Base-by-base conservation (phyloP, 1,140 invertebrate genomes). In the Nomia melanderi region DNA sequence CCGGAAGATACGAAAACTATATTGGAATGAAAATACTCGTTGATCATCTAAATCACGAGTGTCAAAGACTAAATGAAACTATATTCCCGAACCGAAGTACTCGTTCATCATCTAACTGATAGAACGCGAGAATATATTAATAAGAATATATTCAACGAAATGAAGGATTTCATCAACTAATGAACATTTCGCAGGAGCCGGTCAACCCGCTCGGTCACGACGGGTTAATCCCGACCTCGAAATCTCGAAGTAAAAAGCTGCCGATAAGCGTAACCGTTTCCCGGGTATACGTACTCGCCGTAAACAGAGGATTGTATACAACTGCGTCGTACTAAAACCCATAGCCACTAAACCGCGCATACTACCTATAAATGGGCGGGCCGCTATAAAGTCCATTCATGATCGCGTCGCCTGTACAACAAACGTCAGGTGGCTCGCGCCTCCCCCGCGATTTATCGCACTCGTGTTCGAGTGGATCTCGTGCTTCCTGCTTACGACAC, bases 361-460 rank as follows among this genome's bases (percentile, higher is more conserved):
- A 84, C 79, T 79, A 85, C 83, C 81, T 87, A 85, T 83, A 86
- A 83, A 83, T 87, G 83, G 83, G 70, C 67, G 84, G 77, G 78
- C 79, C 80, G 85, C 87, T 85, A 88, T 88, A 88, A 88, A 88
- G 82, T 86, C 87, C 88, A 88, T 88, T 89, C 87, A 88, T 89
- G 87, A 89, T 89, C 87, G 84, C 82, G 82, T 78, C 82, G 74
- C 53, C 73, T 74, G 80, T 86, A 82, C 83, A 82, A 82, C 85
- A 77, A 85, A 84, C 76, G 77, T 83, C 81, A 72, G 71, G 79
- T 79, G 78, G 72, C 79, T 84, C 74, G 84, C 84, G 84, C 77
- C 83, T 82, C 83, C 83, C 72, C 60, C 79, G 75, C 83, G 83
- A 85, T 84, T 84, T 84, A 85, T 84, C 77, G 65, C 79, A 39